Evolutionary conservation across 2,113 vertebrate genomes (phyloP).

Genomic region (Tragulus kanchil): DNA sequence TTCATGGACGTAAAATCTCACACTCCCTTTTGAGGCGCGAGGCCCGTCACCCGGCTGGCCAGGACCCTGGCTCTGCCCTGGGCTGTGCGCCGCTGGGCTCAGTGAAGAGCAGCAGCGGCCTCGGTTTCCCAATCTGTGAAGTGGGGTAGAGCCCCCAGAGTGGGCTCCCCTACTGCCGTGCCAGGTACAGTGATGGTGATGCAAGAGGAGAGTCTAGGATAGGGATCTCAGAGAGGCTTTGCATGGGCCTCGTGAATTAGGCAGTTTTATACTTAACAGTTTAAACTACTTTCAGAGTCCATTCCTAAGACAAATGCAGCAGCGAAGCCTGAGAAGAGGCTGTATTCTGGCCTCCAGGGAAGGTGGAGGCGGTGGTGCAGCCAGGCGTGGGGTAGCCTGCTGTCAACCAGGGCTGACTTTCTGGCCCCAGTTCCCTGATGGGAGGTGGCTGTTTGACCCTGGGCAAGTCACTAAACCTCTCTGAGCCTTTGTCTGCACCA

Average conservation of each 20-base stretch:
- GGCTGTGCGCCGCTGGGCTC: background rate
- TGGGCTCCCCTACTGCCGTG: background rate
- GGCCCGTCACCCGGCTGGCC: background rate
- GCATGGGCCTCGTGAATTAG: rapidly evolving
- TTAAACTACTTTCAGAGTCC: background rate
- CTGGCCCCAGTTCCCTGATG: background rate
- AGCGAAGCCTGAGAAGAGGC: background rate
- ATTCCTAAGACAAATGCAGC: rapidly evolving
- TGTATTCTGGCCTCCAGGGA: background rate
- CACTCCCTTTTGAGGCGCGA: background rate
- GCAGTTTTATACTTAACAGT: rapidly evolving
- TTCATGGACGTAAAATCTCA: background rate
- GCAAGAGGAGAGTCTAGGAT: background rate
- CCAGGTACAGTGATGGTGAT: rapidly evolving
- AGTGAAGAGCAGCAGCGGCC: background rate
- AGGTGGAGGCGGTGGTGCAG: background rate
- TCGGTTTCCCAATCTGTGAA: background rate
- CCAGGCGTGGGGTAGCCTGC: no score
- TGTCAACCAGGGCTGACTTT: background rate
- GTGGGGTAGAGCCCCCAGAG: background rate
- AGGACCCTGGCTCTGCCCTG: background rate
- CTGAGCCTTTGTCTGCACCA: background rate
- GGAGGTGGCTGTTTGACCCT: background rate
- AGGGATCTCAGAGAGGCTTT: no score
- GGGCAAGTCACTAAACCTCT: background rate